A percentile compares a stretch with the other conserved stretches of the same genome.
These are phyloP conservation scores for Dinomys branickii DNA, from an alignment of 2,113 vertebrate genomes.

Conservation along the genomic window DNA sequence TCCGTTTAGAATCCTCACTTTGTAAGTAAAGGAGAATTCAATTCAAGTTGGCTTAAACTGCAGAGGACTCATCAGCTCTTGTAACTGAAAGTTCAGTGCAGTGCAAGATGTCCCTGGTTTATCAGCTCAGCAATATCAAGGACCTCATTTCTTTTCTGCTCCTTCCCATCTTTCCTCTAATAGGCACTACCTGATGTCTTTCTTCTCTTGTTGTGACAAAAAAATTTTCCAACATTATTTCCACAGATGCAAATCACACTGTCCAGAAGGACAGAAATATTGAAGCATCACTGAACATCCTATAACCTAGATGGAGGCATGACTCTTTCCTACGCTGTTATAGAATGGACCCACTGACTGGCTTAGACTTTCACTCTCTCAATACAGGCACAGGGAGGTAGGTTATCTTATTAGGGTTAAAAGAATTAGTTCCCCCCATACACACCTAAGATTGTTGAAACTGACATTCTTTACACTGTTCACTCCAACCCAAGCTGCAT, in stretches of 20 bases:
- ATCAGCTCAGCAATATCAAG: not conserved
- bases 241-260: not conserved
- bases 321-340: not conserved
- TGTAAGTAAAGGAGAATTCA: not conserved
- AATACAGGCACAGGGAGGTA: not conserved
- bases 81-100: not conserved
- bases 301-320: not conserved
- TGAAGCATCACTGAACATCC: not conserved
- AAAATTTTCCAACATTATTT: not conserved
- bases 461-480: not conserved
- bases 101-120: not conserved
- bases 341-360: not conserved
- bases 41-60: constrained; percentile 45
- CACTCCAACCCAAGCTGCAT: not conserved
- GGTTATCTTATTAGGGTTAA: not conserved
- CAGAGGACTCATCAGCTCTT: constrained; percentile 6
- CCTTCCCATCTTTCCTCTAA: not conserved
- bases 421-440: not conserved
- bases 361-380: not conserved
- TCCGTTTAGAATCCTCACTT: not conserved
- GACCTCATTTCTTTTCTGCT: not conserved
- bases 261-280: not conserved
- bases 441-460: not conserved
- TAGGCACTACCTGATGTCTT: not conserved
- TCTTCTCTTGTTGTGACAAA: not conserved